phyloP scores from a whole-genome alignment of 2,888 invertebrate species.

The Dilophus febrilis region DNA sequence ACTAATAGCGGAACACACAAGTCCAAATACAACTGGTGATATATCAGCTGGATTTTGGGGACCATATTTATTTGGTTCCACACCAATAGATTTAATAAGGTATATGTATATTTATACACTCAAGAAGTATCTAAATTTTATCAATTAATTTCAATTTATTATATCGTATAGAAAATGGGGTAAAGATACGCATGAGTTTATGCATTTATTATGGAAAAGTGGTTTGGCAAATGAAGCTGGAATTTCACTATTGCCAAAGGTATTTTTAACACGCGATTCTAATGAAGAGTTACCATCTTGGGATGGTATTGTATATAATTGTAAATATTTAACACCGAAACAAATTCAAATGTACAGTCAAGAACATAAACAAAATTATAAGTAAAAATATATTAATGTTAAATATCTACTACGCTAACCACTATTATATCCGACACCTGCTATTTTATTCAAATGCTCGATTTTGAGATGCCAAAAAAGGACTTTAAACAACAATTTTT shows the following conservation, averaged over 20 bases:
- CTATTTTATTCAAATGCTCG: too few species aligned
- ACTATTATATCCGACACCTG: too few species aligned
- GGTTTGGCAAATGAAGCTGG: constrained; percentile 33
- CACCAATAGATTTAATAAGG: constrained; percentile 35
- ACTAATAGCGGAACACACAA: constrained; percentile 45
- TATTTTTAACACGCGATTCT: constrained; percentile 24
- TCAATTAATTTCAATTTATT: too few species aligned
- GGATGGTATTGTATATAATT: constrained; percentile 32
- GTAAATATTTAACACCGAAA: constrained; percentile 18
- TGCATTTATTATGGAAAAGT: constrained; percentile 41
- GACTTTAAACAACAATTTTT: too few species aligned
- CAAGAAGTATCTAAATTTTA: too few species aligned
- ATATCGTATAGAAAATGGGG: constrained; percentile 45
- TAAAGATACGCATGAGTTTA: constrained; percentile 38
- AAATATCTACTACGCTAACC: too few species aligned
- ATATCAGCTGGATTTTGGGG: constrained; percentile 63
- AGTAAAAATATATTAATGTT: too few species aligned
- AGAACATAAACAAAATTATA: constrained; percentile 26
- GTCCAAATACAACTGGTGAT: constrained; percentile 60
- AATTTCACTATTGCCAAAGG: constrained; percentile 30
- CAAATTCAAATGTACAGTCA: constrained; percentile 24
- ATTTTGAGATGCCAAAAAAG: too few species aligned
- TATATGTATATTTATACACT: constrained; percentile 20
- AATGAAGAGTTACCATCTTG: constrained; percentile 24
- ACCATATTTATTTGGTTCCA: constrained; percentile 44